These are phyloP conservation scores for Caiman crocodilus DNA, from an alignment of 2,797 vertebrate genomes.

Conservation along the genomic window DNA sequence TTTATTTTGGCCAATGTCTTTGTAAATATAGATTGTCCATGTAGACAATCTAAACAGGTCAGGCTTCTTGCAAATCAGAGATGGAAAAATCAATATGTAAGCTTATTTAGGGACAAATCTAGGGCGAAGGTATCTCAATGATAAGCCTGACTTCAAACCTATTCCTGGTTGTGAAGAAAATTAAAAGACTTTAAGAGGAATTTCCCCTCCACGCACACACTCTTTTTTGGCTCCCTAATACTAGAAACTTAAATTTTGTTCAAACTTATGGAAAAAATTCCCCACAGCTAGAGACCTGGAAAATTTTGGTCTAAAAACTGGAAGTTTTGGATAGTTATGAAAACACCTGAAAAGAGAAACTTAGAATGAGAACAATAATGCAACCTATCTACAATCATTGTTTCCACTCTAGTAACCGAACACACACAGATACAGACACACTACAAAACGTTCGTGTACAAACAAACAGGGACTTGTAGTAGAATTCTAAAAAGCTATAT, in stretches of 20 bases:
- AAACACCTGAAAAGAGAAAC: neutral
- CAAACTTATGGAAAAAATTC: neutral
- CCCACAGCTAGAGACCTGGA: neutral
- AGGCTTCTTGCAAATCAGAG: neutral
- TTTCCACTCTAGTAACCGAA: neutral
- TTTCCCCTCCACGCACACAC: neutral
- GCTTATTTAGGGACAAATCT: neutral
- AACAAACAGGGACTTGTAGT: too few species aligned
- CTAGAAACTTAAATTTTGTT: neutral
- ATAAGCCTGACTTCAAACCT: neutral
- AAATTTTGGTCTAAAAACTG: neutral
- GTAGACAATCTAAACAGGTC: too few species aligned
- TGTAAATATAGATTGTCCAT: neutral
- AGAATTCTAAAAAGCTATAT: too few species aligned
- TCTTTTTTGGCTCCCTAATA: neutral
- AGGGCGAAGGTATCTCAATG: neutral
- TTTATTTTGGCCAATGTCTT: neutral
- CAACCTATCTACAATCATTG: neutral
- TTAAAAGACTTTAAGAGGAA: neutral
- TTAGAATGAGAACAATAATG: neutral
- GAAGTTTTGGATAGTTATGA: neutral
- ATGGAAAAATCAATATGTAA: neutral
- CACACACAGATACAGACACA: neutral
- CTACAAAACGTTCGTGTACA: too few species aligned
- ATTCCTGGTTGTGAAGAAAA: neutral